These are phyloP conservation scores for Phasianus colchicus DNA, from an alignment of 2,113 vertebrate genomes.

Conservation along the genomic window DNA sequence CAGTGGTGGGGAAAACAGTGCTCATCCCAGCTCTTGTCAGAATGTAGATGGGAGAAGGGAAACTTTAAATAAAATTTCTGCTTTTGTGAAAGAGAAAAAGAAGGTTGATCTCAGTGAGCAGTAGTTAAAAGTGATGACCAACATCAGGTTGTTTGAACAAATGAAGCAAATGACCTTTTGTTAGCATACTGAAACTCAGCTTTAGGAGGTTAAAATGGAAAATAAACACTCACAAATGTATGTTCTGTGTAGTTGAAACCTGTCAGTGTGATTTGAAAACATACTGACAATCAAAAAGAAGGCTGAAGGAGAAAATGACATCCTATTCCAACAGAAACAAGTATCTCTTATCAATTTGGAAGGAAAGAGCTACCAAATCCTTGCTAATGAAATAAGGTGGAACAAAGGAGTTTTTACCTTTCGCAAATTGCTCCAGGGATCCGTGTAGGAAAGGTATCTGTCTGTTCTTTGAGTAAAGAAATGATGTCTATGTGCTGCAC, in stretches of 20 bases:
- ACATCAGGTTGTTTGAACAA: not conserved
- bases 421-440: not conserved
- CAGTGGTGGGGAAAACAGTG: not conserved
- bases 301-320: not conserved
- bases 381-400: not conserved
- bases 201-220: not conserved
- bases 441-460: not conserved
- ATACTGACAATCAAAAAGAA: not conserved
- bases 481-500: not conserved
- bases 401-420: not conserved
- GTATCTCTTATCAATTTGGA: not conserved
- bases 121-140: not conserved
- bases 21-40: not conserved
- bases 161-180: not conserved
- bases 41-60: not conserved
- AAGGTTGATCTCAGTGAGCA: not conserved
- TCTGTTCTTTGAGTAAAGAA: not conserved
- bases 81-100: not conserved
- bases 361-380: not conserved
- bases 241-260: not conserved
- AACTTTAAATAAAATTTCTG: not conserved
- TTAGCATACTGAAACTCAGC: not conserved
- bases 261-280: not conserved
- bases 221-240: not conserved
- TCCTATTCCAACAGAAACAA: not conserved